Conservation (phyloP, 37 sponge, comb jelly and placozoan genomes). For the Agelas oroides region DNA sequence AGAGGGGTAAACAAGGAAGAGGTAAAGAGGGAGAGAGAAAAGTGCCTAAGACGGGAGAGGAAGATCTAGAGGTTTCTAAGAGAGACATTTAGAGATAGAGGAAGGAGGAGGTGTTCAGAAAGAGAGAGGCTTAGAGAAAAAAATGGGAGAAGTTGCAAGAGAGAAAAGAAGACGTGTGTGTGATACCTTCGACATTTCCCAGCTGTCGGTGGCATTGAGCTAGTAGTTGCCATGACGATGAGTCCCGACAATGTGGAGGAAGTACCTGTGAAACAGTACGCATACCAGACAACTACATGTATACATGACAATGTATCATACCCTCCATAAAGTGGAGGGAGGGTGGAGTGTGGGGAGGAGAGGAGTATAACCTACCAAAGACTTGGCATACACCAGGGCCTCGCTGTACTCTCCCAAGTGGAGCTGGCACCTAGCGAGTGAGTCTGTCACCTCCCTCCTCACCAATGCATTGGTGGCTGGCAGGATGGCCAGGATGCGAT, state of each 20-base stretch:
- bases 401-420: background rate
- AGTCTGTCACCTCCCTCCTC: conserved; percentile 49
- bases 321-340: no score
- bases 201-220: conserved; percentile 27
- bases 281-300: background rate
- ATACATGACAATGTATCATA: no score
- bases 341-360: no score
- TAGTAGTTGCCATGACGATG: conserved; percentile 52
- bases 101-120: no score
- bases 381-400: conserved; percentile 27
- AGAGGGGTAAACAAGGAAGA: no score
- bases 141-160: no score
- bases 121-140: no score
- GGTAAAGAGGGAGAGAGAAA: no score
- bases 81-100: no score
- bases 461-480: conserved; percentile 19
- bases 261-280: conserved; percentile 24
- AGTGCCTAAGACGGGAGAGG: no score
- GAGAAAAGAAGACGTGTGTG: no score
- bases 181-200: conserved; percentile 37
- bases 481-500: background rate
- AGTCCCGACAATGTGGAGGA: conserved; percentile 34
- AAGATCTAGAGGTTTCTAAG: no score
- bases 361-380: conserved; percentile 44
- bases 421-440: conserved; percentile 45